phyloP scores from a whole-genome alignment of 1,140 invertebrate species.

The Drosophila albomicans region DNA sequence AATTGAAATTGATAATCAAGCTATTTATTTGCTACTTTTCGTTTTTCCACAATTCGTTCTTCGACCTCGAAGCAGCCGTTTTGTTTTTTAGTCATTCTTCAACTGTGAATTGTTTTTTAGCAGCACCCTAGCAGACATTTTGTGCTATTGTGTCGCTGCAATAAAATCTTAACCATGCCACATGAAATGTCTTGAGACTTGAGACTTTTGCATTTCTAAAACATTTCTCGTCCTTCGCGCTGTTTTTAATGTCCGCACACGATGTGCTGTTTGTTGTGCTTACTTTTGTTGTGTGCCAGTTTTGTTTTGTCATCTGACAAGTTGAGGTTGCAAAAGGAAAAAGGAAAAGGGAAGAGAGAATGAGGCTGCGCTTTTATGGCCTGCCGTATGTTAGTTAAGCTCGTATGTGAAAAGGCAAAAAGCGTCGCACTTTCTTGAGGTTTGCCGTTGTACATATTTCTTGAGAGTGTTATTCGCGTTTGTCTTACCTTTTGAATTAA shows the following conservation, averaged over 20 bases:
- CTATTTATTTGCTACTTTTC: not conserved
- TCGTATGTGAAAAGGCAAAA: not conserved
- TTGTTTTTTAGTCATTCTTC: constrained; percentile 53
- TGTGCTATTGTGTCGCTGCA: constrained; percentile 51
- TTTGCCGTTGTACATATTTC: too few species aligned
- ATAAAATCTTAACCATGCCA: constrained; percentile 78
- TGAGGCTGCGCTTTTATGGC: too few species aligned
- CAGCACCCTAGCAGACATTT: constrained; percentile 8
- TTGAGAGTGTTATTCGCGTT: constrained; percentile 8
- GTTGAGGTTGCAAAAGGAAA: not conserved
- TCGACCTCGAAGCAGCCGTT: constrained; percentile 75
- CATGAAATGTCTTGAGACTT: constrained; percentile 69
- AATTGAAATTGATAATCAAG: too few species aligned
- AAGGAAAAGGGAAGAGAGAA: not conserved
- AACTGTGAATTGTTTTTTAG: constrained; percentile 64
- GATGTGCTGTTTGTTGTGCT: constrained; percentile 31
- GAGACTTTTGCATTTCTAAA: constrained; percentile 41
- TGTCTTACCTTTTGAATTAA: constrained; percentile 40
- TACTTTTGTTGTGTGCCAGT: constrained; percentile 22
- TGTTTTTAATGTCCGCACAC: constrained; percentile 25
- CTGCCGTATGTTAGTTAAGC: too few species aligned
- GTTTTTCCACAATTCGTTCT: constrained; percentile 35
- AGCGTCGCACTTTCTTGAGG: too few species aligned
- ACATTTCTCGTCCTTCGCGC: constrained; percentile 56
- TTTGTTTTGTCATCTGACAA: constrained; percentile 28